Evolutionary conservation across 2,888 invertebrate genomes (phyloP), one percentile per base, ranked within the genome.

Genomic region (Pimpla rufipes): DNA sequence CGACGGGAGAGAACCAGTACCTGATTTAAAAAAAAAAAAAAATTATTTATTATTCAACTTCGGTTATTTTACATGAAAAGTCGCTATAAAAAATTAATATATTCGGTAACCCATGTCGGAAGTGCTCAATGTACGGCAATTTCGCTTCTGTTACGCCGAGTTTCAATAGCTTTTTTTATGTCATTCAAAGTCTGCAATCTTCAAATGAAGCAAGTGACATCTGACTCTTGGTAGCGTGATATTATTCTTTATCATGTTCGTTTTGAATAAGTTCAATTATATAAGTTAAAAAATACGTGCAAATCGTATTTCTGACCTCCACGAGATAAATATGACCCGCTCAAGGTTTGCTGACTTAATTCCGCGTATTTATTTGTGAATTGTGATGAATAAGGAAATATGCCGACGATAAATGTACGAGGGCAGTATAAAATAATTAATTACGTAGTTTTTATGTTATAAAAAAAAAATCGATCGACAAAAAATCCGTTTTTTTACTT

Each of bases 1-100:
- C 98, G 88, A 98, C 95, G 1, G 98, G 98, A 68, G 96, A 95
- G 93, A 97, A 97, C 94, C 97, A 96, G 93, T 95, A 96, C 93
- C 98, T 97, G 74, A 45, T 81, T 74, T 82, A 23, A 45, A 78
- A 70, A 18, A 40, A 70, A 0, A 67, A 50, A 64, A 67, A 68
- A 64, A 55, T 52, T 68, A 47, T 50, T 16, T 21, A 52, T 67
- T 45, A 16, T 79, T 35, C 35, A 47, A 47, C 37, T 42, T 11
- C 29, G 59, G 10, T 16, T 18, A 21, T 18, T n/a, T n/a, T 21
- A 42, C 11, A 67, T 7, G 2, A 7, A 50, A 40, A 18, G 18
- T 37, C 13, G 21, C 23, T 55, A n/a, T n/a, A n/a, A n/a, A n/a
- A n/a, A n/a, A n/a, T n/a, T n/a, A n/a, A n/a, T n/a, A n/a, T n/a